phyloP scores from a whole-genome alignment of 2,113 vertebrate genomes.

The Pica pica region DNA sequence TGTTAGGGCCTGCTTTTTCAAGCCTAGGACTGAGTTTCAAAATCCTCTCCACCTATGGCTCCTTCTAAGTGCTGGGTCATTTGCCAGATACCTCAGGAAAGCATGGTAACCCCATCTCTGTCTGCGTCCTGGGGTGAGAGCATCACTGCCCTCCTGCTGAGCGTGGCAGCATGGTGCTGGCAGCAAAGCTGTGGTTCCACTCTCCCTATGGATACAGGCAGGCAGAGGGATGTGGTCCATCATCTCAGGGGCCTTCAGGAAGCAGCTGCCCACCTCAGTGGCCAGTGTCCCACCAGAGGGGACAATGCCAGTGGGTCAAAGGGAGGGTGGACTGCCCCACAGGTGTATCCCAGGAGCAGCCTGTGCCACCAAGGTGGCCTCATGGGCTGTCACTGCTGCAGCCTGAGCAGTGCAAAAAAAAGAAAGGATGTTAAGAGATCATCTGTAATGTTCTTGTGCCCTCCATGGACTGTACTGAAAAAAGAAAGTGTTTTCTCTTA shows the following conservation, averaged over 20 bases:
- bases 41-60: background rate
- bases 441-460: background rate
- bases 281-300: background rate
- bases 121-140: accelerated
- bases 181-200: background rate
- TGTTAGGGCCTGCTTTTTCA: background rate
- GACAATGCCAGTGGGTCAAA: no score
- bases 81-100: background rate
- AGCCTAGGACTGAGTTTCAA: background rate
- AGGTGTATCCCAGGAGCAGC: background rate
- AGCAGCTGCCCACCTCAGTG: background rate
- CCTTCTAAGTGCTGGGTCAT: background rate
- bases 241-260: background rate
- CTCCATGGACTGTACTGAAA: background rate
- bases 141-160: background rate
- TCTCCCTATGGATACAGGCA: background rate
- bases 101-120: accelerated
- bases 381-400: background rate
- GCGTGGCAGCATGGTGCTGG: background rate
- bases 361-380: background rate
- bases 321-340: background rate
- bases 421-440: background rate
- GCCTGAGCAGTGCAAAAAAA: background rate
- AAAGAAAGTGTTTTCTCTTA: background rate
- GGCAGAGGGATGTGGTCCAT: background rate